Evolutionary conservation across 2,113 vertebrate species (phyloP), one percentile per base, ranked within the genome.

Genomic region (Hippocampus mohnikei): DNA sequence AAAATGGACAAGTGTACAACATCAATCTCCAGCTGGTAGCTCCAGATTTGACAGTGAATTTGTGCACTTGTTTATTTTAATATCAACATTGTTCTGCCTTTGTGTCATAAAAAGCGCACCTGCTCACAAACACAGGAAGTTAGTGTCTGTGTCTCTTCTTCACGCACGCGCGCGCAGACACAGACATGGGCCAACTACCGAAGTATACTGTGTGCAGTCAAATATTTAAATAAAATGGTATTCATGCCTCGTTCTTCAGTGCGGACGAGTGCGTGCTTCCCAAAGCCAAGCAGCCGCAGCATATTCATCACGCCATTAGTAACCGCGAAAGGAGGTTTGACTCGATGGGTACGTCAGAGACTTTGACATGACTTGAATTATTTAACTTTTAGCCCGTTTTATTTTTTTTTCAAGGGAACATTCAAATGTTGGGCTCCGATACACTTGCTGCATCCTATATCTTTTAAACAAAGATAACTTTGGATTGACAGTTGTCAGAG

Each of bases 251-350:
- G 11, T 44, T 64, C 5, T 40, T 25, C 58, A 71, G 27, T 41
- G 41, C 67, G 37, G 16, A 25, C 5, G 9, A 27, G 37, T 13
- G 0, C 63, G 58, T 61, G 8, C 12, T 37, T 61, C 58, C 52
- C 16, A 29, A 60, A 70, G 41, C 42, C 61, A 65, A 23, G 37
- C 46, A 74, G 72, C 52, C 71, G 70, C 65, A 52, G 61, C 27
- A 29, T 60, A 23, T 74, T 80, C 77, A 67, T 78, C 74, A 69
- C 18, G 2, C 8, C 53, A 13, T 40, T 77, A 11, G 48, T 70
- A 42, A 41, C 61, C 61, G 10, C 52, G 44, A 16, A 40, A 71
- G 65, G 27, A 6, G 41, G 50, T 60, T 74, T 73, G 33, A 48
- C 46, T 25, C 71, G 58, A 73, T 37, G 40, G 18, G 15, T 59